Evolutionary conservation across 1,140 invertebrate species (phyloP).

Genomic region (Brachionus manjavacas): DNA sequence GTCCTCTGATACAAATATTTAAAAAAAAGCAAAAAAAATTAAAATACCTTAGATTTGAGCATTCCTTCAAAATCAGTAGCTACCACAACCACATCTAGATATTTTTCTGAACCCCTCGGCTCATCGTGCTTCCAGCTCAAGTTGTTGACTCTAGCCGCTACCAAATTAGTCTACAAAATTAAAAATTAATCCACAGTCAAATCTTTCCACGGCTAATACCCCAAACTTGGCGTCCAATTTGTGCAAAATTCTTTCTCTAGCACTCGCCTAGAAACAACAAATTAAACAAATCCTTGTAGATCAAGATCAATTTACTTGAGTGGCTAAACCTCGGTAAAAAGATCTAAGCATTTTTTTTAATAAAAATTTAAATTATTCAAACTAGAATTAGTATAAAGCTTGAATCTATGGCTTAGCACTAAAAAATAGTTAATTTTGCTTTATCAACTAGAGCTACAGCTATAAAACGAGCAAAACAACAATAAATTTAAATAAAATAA

Average conservation of each 20-base stretch:
- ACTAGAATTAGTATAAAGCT: not conserved
- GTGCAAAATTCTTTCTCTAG: not conserved
- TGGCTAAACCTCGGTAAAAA: constrained; percentile 5
- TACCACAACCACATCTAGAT: constrained; percentile 21
- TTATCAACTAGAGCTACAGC: not conserved
- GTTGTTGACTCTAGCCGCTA: constrained; percentile 27
- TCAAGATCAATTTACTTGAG: not conserved
- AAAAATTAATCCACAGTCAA: not conserved
- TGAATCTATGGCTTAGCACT: not conserved
- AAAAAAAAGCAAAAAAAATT: not conserved
- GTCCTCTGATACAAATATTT: not conserved
- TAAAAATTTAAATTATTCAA: not conserved
- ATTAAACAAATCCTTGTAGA: not conserved
- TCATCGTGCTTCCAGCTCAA: constrained; percentile 29
- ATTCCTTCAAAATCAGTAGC: not conserved
- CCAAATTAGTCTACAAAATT: not conserved
- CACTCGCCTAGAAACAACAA: not conserved
- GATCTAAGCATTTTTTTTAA: not conserved
- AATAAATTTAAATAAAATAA: constrained; percentile 32
- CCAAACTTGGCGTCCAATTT: constrained; percentile 16
- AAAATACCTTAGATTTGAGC: constrained; percentile 1
- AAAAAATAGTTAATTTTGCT: constrained; percentile 36
- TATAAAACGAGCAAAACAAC: constrained; percentile 12
- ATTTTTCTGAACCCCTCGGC: not conserved
- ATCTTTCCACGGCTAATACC: constrained; percentile 1